Evolutionary conservation across 1,140 invertebrate genomes (phyloP).

Genomic region (Coelopa frigida): DNA sequence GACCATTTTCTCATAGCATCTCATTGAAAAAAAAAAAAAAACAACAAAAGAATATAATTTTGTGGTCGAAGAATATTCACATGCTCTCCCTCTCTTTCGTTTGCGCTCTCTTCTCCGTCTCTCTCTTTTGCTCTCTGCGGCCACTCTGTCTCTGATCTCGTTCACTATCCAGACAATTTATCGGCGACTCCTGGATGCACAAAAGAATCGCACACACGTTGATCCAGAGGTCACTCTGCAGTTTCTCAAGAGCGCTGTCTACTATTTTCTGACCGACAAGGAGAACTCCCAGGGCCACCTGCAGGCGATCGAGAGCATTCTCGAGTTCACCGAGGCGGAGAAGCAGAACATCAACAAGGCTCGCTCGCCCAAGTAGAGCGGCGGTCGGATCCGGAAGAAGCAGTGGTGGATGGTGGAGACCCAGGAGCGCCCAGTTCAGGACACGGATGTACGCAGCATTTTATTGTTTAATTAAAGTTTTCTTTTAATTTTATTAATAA

Average conservation of each 20-base stretch:
- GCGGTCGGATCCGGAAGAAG: too few species aligned
- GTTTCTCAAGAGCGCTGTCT: conserved; percentile 84
- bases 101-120: neutral
- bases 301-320: conserved; percentile 77
- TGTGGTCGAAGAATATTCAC: conserved; percentile 1
- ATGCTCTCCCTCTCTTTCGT: conserved; percentile 5
- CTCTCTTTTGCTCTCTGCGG: conserved; percentile 1
- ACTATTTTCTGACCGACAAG: conserved; percentile 80
- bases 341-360: conserved; percentile 67
- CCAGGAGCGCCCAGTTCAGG: too few species aligned
- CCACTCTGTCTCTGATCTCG: conserved; percentile 12
- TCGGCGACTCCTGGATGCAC: conserved; percentile 66
- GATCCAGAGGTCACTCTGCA: conserved; percentile 81
- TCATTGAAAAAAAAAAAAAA: conserved; percentile 4
- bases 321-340: conserved; percentile 69
- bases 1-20: too few species aligned
- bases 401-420: too few species aligned
- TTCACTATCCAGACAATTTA: conserved; percentile 69
- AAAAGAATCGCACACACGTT: conserved; percentile 55
- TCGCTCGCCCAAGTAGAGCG: conserved; percentile 43
- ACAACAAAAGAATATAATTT: conserved; percentile 1
- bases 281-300: conserved; percentile 77
- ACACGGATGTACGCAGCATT: too few species aligned
- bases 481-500: too few species aligned
- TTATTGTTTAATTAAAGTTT: too few species aligned